Percentiles rank a stretch among this genome's conserved stretches.
Conservation (phyloP, 2,113 vertebrate genomes). For the Lichenostomus cassidix region DNA sequence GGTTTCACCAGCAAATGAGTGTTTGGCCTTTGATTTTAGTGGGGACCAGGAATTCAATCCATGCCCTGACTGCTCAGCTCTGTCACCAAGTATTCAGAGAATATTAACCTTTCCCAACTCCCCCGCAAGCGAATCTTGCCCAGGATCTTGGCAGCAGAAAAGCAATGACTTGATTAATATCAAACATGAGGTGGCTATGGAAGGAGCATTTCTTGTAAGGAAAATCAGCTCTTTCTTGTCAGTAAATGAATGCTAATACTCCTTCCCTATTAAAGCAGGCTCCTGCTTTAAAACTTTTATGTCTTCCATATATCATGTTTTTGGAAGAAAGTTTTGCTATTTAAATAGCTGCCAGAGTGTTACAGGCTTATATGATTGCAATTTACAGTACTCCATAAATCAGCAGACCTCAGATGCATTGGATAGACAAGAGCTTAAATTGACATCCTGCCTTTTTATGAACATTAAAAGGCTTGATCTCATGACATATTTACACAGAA, state of each 20-base stretch:
- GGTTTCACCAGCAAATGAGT: neutral
- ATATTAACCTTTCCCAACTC: slow-evolving; percentile 10
- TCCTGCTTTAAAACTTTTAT: slow-evolving; percentile 66
- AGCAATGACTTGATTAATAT: neutral
- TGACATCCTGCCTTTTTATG: slow-evolving; percentile 68
- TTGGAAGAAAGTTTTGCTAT: slow-evolving; percentile 70
- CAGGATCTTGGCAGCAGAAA: neutral
- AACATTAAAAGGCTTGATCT: slow-evolving; percentile 55
- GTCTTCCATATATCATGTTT: slow-evolving; percentile 62
- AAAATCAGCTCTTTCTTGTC: slow-evolving; percentile 50
- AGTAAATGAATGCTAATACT: slow-evolving; percentile 55
- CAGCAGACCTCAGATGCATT: slow-evolving; percentile 51
- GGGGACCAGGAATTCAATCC: neutral
- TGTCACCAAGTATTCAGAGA: neutral
- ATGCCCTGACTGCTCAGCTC: neutral
- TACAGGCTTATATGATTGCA: slow-evolving; percentile 55
- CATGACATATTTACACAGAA: slow-evolving; percentile 46
- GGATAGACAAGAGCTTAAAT: slow-evolving; percentile 57
- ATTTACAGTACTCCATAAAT: slow-evolving; percentile 74
- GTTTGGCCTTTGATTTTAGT: neutral
- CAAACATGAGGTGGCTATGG: neutral
- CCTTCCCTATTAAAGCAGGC: slow-evolving; percentile 49
- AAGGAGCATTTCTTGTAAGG: slow-evolving; percentile 35
- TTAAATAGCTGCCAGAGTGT: slow-evolving; percentile 69
- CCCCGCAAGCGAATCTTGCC: neutral